phyloP scores from a whole-genome alignment of 2,113 vertebrate species.

The Mixornis gularis region DNA sequence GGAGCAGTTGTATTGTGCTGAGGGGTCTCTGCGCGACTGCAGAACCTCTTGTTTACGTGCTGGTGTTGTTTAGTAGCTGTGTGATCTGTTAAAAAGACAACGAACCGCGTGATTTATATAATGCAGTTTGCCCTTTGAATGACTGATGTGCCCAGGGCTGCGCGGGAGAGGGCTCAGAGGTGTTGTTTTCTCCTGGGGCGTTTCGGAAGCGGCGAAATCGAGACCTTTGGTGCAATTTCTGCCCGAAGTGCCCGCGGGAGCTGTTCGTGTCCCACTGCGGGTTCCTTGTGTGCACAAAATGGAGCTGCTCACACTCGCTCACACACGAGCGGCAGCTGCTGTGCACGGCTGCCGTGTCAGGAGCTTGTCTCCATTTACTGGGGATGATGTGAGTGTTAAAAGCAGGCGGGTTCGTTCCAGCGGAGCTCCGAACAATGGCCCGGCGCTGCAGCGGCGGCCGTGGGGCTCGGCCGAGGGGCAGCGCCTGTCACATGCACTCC shows the following conservation, averaged over 20 bases:
- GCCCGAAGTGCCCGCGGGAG: accelerated
- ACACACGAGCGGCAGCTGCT: accelerated
- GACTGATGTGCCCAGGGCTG: accelerated
- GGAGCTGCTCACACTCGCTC: not conserved
- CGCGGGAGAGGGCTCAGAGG: accelerated
- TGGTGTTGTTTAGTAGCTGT: not conserved
- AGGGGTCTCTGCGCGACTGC: not conserved
- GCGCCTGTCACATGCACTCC: not conserved
- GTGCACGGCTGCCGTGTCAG: accelerated
- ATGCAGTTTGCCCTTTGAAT: not conserved
- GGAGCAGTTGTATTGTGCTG: too few species aligned
- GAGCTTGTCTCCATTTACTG: not conserved
- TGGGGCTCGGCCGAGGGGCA: not conserved
- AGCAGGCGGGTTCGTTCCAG: not conserved
- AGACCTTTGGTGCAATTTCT: accelerated
- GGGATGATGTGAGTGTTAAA: not conserved
- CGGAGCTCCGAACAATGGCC: not conserved
- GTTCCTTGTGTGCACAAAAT: not conserved
- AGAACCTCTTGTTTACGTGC: not conserved
- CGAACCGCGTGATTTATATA: not conserved
- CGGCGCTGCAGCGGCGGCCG: not conserved
- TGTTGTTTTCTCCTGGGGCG: accelerated
- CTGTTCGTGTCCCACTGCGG: not conserved
- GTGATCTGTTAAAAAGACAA: not conserved
- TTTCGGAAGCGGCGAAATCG: accelerated